These are phyloP conservation scores for Trichechus manatus DNA, from an alignment of 2,113 vertebrate genomes.

Conservation along the genomic window DNA sequence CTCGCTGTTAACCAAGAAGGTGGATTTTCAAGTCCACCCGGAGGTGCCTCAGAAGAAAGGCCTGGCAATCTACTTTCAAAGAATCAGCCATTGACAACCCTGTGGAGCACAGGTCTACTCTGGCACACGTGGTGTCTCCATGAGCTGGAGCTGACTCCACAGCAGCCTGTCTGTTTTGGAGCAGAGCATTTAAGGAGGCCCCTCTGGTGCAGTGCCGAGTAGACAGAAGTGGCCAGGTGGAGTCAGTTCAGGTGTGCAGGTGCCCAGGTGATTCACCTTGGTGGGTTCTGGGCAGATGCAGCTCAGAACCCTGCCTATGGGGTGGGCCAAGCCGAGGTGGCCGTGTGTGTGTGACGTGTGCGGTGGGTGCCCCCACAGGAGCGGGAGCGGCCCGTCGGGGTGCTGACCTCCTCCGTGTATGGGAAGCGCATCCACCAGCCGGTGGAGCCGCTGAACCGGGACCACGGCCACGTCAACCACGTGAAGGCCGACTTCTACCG, in stretches of 20 bases:
- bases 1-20: too few relatives aligned
- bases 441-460: constrained; percentile 74
- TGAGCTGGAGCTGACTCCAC: too few relatives aligned
- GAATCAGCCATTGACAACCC: too few relatives aligned
- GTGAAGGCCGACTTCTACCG: constrained; percentile 84
- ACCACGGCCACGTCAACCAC: constrained; percentile 27
- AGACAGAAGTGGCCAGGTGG: neutral
- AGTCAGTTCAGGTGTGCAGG: neutral
- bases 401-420: constrained; percentile 85
- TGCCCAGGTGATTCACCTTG: neutral
- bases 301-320: neutral
- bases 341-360: neutral
- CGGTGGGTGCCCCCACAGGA: constrained; percentile 79
- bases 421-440: constrained; percentile 81
- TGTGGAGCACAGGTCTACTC: too few relatives aligned
- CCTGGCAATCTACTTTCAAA: too few relatives aligned
- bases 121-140: too few relatives aligned
- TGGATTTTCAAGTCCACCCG: too few relatives aligned
- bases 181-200: fast-evolving
- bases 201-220: neutral
- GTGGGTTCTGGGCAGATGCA: neutral
- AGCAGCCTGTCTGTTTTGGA: too few relatives aligned
- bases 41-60: too few relatives aligned
- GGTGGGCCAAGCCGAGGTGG: fast-evolving
- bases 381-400: constrained; percentile 72